These are phyloP conservation scores for Litocranius walleri DNA, from an alignment of 2,113 vertebrate species.

Conservation along the genomic window DNA sequence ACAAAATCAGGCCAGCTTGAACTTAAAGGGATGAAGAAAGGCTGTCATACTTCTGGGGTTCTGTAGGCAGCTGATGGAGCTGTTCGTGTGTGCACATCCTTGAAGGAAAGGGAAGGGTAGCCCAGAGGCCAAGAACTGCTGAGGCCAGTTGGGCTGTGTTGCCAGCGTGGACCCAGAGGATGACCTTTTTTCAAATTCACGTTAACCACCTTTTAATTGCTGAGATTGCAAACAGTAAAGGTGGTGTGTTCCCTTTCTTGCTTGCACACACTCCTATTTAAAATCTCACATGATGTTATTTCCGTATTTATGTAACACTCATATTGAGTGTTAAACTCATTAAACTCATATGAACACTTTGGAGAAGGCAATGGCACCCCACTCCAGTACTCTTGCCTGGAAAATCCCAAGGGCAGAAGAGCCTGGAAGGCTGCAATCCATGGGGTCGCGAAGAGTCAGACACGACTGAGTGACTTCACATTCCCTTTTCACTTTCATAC, in stretches of 20 bases:
- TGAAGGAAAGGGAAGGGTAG: background rate
- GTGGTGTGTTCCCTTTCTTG: background rate
- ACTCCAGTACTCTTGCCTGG: too few relatives aligned
- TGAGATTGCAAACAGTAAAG: background rate
- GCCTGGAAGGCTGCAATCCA: too few relatives aligned
- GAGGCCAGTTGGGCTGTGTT: background rate
- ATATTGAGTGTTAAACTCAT: too few relatives aligned
- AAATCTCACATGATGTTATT: background rate
- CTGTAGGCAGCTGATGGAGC: background rate
- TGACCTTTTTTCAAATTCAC: background rate
- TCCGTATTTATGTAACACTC: background rate
- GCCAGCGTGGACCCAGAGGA: background rate
- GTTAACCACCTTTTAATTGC: background rate
- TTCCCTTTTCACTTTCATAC: too few relatives aligned
- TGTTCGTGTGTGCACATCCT: background rate
- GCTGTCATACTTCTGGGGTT: background rate
- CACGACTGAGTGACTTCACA: too few relatives aligned
- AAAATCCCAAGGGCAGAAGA: too few relatives aligned
- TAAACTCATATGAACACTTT: too few relatives aligned
- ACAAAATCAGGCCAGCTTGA: background rate
- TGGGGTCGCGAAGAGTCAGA: too few relatives aligned
- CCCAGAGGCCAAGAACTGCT: background rate
- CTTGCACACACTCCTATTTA: background rate
- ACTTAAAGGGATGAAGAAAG: background rate
- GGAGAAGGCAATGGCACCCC: too few relatives aligned